These are phyloP conservation scores for Tethea ocularis DNA, from an alignment of 2,888 invertebrate species.

Conservation along the genomic window DNA sequence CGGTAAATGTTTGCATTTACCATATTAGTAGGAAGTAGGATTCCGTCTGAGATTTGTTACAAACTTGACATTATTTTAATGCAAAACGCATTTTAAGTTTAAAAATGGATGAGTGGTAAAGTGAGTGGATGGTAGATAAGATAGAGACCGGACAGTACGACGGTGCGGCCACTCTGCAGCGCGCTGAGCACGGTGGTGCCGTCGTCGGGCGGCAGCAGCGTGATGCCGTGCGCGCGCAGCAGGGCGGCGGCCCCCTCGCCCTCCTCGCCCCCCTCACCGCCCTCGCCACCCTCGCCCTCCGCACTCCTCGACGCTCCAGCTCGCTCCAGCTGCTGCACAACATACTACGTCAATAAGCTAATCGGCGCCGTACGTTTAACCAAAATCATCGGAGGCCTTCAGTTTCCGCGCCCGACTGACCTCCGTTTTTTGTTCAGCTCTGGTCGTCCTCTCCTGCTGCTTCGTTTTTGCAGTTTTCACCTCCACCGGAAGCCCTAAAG, in stretches of 20 bases:
- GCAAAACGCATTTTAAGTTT: too few relatives aligned
- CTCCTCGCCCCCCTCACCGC: constrained; percentile 10
- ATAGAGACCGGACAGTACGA: constrained; percentile 88
- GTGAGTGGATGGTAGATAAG: constrained; percentile 61
- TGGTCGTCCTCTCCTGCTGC: constrained; percentile 23
- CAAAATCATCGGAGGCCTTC: too few relatives aligned
- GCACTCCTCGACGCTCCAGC: background rate
- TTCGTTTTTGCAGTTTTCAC: constrained; percentile 23
- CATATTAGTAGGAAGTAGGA: too few relatives aligned
- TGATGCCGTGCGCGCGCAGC: constrained; percentile 93
- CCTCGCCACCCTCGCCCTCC: background rate
- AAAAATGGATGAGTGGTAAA: constrained; percentile 63
- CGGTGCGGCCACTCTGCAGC: constrained; percentile 92
- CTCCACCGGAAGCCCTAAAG: constrained; percentile 19
- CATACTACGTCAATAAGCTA: background rate
- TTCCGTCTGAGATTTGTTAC: too few relatives aligned
- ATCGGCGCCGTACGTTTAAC: too few relatives aligned
- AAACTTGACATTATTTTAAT: too few relatives aligned
- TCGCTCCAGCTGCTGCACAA: background rate
- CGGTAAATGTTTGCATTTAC: too few relatives aligned
- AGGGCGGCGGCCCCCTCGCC: constrained; percentile 75
- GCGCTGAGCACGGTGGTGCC: constrained; percentile 89
- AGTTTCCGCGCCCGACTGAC: constrained; percentile 14
- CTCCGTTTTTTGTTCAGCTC: constrained; percentile 29
- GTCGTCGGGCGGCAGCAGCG: constrained; percentile 92